Conservation (phyloP, 2,113 vertebrate genomes). For the Protobothrops flavoviridis region DNA sequence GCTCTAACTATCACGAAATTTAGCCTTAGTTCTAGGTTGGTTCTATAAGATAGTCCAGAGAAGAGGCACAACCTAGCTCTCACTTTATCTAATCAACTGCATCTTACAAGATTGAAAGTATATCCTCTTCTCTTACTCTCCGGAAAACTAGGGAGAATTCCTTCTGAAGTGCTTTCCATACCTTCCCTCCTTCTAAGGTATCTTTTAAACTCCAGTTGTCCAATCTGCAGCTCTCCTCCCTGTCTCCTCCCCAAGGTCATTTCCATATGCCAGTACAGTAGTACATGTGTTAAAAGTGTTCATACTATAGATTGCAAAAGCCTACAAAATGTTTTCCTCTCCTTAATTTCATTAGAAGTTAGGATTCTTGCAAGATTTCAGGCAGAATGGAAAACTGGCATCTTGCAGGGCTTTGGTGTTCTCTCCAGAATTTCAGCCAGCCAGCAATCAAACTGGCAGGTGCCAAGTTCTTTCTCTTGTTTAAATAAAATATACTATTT, state of each 20-base stretch:
- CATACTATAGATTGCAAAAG: not conserved
- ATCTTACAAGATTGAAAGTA: not conserved
- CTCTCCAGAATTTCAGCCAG: not conserved
- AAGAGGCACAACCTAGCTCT: not conserved
- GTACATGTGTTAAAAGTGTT: not conserved
- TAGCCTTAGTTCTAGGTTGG: not conserved
- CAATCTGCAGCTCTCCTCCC: not conserved
- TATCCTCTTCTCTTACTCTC: not conserved
- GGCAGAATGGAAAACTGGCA: not conserved
- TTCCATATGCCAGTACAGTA: not conserved
- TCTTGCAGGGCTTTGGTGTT: not conserved
- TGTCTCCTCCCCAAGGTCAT: not conserved
- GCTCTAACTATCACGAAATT: too few species aligned
- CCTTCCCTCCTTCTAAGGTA: not conserved
- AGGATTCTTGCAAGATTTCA: not conserved
- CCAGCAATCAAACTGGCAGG: not conserved
- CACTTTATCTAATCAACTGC: not conserved
- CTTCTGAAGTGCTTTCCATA: not conserved
- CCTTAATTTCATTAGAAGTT: not conserved
- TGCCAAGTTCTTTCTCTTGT: not conserved
- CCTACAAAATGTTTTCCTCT: not conserved
- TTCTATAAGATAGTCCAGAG: not conserved
- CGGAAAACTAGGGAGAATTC: not conserved
- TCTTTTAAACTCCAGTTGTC: not conserved
- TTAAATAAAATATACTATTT: not conserved